A percentile compares a stretch with the other conserved stretches of the same genome.
Conservation (phyloP, 2,113 vertebrate species). For the Castor canadensis region DNA sequence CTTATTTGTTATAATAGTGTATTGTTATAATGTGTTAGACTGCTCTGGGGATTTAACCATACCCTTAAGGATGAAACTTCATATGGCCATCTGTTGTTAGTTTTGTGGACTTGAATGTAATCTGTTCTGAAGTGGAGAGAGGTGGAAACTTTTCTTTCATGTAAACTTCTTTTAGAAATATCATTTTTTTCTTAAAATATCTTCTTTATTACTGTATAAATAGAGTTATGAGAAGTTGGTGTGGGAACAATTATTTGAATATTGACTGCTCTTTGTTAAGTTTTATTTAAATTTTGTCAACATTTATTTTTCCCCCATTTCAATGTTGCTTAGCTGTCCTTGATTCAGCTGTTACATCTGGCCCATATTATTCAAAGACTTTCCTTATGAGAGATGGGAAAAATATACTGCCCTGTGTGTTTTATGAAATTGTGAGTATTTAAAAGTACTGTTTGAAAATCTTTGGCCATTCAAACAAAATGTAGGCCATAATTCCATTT, state of each 20-base stretch:
- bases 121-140: not conserved
- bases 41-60: not conserved
- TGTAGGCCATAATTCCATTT: not conserved
- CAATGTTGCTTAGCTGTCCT: slow-evolving; percentile 86
- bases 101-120: not conserved
- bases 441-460: slow-evolving; percentile 26
- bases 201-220: slow-evolving; percentile 36
- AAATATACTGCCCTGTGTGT: slow-evolving; percentile 90
- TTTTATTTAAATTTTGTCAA: slow-evolving; percentile 47
- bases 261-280: slow-evolving; percentile 6
- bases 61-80: slow-evolving; percentile 3
- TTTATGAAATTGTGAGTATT: slow-evolving; percentile 95
- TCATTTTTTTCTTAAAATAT: not conserved
- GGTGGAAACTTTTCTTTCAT: slow-evolving; percentile 12
- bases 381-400: slow-evolving; percentile 95
- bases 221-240: not conserved
- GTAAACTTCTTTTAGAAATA: slow-evolving; percentile 34
- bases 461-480: not conserved
- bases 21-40: not conserved
- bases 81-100: not conserved
- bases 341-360: slow-evolving; percentile 94
- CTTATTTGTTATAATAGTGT: slow-evolving; percentile 36
- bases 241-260: slow-evolving; percentile 36
- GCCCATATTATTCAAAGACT: slow-evolving; percentile 89
- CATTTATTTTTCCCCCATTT: slow-evolving; percentile 4